A percentile compares a stretch with the other conserved stretches of the same genome.
Evolutionary conservation across 2,888 invertebrate species (phyloP).

Genomic region (Erebia epiphron): DNA sequence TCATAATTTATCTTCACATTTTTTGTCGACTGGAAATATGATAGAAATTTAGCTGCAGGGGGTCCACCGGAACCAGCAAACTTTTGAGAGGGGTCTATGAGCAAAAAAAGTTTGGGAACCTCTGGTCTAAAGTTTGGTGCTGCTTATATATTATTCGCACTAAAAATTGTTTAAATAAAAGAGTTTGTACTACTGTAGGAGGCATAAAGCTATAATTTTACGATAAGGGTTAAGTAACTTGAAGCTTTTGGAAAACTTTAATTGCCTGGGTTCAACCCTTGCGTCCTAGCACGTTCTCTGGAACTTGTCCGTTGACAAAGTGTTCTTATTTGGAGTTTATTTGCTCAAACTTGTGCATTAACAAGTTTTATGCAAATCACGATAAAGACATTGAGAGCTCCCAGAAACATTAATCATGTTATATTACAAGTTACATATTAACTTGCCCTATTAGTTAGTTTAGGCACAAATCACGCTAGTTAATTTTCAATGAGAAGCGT

Average conservation of each 20-base stretch:
- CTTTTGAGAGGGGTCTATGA: too few relatives aligned
- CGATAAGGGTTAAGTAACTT: not conserved
- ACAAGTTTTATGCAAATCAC: slow-evolving; percentile 79
- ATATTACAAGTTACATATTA: slow-evolving; percentile 9
- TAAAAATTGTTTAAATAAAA: too few relatives aligned
- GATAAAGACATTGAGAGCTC: slow-evolving; percentile 66
- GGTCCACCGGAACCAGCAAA: too few relatives aligned
- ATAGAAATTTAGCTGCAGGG: too few relatives aligned
- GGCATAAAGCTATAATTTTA: not conserved
- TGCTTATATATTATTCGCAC: too few relatives aligned
- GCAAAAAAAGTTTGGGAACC: too few relatives aligned
- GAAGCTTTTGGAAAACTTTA: slow-evolving; percentile 18
- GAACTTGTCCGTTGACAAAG: slow-evolving; percentile 30
- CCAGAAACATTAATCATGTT: slow-evolving; percentile 74
- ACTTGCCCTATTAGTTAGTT: slow-evolving; percentile 2
- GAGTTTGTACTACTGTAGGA: too few relatives aligned
- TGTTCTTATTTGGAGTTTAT: slow-evolving; percentile 34
- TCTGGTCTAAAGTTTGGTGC: too few relatives aligned
- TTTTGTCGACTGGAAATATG: too few relatives aligned
- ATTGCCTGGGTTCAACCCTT: slow-evolving; percentile 19
- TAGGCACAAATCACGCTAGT: not conserved
- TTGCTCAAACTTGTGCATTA: slow-evolving; percentile 67
- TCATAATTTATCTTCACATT: too few relatives aligned
- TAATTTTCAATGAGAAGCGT: not conserved
- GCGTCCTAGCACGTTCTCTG: slow-evolving; percentile 15